Evolutionary conservation across 2,113 vertebrate species (phyloP).

Genomic region (Nycticorax nycticorax): DNA sequence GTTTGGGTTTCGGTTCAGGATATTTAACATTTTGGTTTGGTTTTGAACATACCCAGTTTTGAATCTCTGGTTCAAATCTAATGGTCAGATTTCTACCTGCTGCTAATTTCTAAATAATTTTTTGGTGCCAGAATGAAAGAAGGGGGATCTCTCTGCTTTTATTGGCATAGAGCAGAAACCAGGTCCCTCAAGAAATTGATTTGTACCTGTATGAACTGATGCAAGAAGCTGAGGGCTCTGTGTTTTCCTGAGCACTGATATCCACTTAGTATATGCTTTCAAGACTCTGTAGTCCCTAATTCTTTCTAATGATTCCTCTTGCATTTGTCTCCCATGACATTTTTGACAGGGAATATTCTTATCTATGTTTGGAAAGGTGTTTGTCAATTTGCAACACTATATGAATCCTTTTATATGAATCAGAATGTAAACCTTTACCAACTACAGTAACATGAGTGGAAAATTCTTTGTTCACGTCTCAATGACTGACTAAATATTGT

Average conservation of each 20-base stretch:
- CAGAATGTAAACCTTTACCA: not conserved
- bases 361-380: not conserved
- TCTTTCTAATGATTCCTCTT: not conserved
- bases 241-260: not conserved
- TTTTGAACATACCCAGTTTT: not conserved
- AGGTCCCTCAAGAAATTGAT: not conserved
- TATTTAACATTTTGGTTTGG: not conserved
- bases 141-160: not conserved
- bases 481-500: constrained; percentile 26
- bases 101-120: not conserved
- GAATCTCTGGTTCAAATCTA: not conserved
- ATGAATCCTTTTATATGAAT: constrained; percentile 18
- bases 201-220: not conserved
- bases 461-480: constrained; percentile 5
- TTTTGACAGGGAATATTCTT: not conserved
- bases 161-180: not conserved
- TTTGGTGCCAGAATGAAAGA: not conserved
- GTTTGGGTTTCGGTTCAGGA: not conserved
- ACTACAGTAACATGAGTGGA: not conserved
- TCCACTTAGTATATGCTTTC: not conserved
- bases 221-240: not conserved
- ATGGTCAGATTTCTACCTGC: not conserved
- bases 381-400: not conserved
- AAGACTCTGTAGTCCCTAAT: not conserved
- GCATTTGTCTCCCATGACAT: not conserved